phyloP scores from a whole-genome alignment of 2,113 vertebrate genomes.

The Eolophus roseicapilla region DNA sequence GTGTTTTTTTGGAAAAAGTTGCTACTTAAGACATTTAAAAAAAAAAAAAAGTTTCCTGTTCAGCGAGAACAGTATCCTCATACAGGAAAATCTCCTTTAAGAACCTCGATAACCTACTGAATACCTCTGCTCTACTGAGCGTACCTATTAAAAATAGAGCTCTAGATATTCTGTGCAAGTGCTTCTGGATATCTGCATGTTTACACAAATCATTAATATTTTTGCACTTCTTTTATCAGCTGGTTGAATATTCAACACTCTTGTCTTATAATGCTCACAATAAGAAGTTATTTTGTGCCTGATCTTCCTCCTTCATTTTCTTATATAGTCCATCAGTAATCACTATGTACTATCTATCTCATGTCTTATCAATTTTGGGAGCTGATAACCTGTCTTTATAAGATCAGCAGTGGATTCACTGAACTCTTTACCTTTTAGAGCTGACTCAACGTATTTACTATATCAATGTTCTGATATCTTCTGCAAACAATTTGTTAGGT shows the following conservation, averaged over 20 bases:
- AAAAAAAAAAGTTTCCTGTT: not conserved
- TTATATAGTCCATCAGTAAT: not conserved
- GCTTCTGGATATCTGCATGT: not conserved
- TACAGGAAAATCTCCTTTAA: not conserved
- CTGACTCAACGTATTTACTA: conserved; percentile 55
- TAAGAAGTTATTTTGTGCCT: not conserved
- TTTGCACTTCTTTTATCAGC: not conserved
- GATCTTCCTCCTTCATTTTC: not conserved
- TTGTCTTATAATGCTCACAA: not conserved
- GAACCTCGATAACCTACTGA: not conserved
- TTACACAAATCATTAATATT: not conserved
- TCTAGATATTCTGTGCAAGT: not conserved
- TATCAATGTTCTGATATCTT: conserved; percentile 65
- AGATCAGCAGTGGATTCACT: conserved; percentile 28
- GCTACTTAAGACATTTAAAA: not conserved
- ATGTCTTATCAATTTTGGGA: not conserved
- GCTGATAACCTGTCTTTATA: conserved; percentile 29
- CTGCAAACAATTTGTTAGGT: conserved; percentile 66
- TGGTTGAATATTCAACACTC: not conserved
- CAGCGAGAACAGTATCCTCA: not conserved
- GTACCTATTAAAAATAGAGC: not conserved
- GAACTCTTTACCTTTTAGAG: conserved; percentile 31
- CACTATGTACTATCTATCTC: not conserved
- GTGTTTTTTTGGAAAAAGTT: not conserved
- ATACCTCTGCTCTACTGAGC: not conserved